Evolutionary conservation across 2,113 vertebrate species (phyloP), one percentile per base, ranked within the genome.

Genomic region (Terrapene triunguis): DNA sequence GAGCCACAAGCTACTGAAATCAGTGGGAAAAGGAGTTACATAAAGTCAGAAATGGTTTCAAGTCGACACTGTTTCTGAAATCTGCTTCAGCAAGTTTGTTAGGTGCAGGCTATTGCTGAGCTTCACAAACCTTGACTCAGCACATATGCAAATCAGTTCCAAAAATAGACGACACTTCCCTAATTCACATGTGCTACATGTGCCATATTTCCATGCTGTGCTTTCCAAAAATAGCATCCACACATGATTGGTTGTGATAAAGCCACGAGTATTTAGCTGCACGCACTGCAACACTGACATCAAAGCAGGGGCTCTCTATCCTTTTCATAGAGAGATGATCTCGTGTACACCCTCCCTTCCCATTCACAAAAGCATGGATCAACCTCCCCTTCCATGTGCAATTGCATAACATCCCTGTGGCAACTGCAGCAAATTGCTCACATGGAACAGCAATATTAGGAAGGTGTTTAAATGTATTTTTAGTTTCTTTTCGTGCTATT

Each of bases 91-190:
- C 92, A 59, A 79, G 74, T 44, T 78, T 32, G 19, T 24, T 93
- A 95, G 83, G 79, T 94, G 8, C 81, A 93, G 84, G 54, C 74
- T 92, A 55, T 84, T 72, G 90, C 69, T 94, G 25, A 87, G 79
- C 94, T 38, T 11, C 65, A 86, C 74, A 93, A 96, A 96, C 85
- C 87, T 96, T 97, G 97, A 96, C 95, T 97, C 96, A 97, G 97
- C 97, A 97, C 69, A 97, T 96, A 92, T 95, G 96, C 94, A 95
- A 97, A 94, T n/a, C 57, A 79, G n/a, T 54, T 96, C 96, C 93
- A 91, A 96, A 97, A 97, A 97, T 96, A 97, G 95, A 85, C 4
- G 74, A 79, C 91, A n/a, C 88, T 96, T 89, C 94, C 54, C 92
- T 89, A 89, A 87, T 97, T 97, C 95, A 94, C 93, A 96, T 96